Percentiles rank a stretch among this genome's conserved stretches.
Conservation (phyloP, 92 coral and sea anemone genomes). For the Actinostola sp. region DNA sequence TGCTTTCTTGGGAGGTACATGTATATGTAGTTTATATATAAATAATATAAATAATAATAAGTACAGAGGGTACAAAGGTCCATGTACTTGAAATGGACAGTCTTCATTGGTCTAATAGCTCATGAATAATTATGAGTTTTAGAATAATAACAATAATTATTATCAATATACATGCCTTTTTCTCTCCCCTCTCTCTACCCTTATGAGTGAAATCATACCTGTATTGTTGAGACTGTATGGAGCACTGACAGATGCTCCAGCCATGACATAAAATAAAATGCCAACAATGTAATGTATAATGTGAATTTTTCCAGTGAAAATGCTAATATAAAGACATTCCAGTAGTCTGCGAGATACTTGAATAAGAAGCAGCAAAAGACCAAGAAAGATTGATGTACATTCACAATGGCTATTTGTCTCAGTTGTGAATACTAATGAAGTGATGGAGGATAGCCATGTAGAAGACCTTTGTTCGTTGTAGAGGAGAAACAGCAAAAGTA, state of each 20-base stretch:
- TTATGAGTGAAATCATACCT: neutral
- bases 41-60: no score
- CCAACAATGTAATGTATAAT: slow-evolving; percentile 78
- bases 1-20: no score
- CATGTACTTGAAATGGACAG: no score
- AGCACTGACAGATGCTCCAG: slow-evolving; percentile 62
- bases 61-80: no score
- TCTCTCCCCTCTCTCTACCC: neutral
- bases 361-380: slow-evolving; percentile 66
- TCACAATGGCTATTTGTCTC: slow-evolving; percentile 1
- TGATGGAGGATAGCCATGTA: slow-evolving; percentile 19
- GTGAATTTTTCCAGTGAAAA: slow-evolving; percentile 87
- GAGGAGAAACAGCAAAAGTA: neutral
- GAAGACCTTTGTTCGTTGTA: neutral
- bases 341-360: slow-evolving; percentile 81
- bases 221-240: slow-evolving; percentile 29
- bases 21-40: no score
- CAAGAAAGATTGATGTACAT: slow-evolving; percentile 73
- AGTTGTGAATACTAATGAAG: slow-evolving; percentile 8
- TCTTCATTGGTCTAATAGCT: no score
- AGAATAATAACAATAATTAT: no score
- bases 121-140: no score
- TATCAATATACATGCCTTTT: no score
- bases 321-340: slow-evolving; percentile 78
- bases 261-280: slow-evolving; percentile 68